A percentile compares a stretch with the other conserved stretches of the same genome.
phyloP scores from a whole-genome alignment of 1,140 invertebrate species.

The Dermatophagoides farinae region DNA sequence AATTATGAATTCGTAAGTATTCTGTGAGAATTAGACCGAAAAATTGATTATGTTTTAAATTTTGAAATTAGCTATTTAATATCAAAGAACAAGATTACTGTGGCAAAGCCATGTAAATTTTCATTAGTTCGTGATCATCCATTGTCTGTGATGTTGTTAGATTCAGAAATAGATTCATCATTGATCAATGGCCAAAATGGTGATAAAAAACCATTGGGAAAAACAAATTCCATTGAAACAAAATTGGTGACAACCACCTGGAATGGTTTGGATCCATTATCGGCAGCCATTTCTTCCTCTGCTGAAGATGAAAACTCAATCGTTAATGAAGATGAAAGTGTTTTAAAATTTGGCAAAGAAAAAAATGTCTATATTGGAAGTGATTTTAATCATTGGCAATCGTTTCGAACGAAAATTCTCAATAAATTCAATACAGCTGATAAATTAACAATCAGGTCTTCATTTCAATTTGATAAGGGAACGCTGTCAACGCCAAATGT shows the following conservation, averaged over 20 bases:
- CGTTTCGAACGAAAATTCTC: slow-evolving; percentile 46
- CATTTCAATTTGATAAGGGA: slow-evolving; percentile 39
- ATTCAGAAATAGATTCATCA: too few relatives aligned
- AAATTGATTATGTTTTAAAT: too few relatives aligned
- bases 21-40: too few relatives aligned
- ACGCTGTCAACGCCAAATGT: slow-evolving; percentile 26
- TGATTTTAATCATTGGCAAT: slow-evolving; percentile 48
- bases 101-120: too few relatives aligned
- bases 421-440: slow-evolving; percentile 75
- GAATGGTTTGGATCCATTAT: slow-evolving; percentile 22
- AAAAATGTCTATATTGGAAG: slow-evolving; percentile 31
- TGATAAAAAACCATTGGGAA: too few relatives aligned
- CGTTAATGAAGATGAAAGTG: neutral
- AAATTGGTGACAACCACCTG: slow-evolving; percentile 13
- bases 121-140: too few relatives aligned
- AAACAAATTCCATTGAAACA: too few relatives aligned
- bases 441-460: slow-evolving; percentile 67
- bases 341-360: slow-evolving; percentile 30
- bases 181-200: too few relatives aligned
- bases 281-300: slow-evolving; percentile 6
- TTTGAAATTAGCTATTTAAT: too few relatives aligned
- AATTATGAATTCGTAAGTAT: too few relatives aligned
- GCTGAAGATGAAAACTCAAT: neutral
- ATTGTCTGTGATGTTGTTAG: too few relatives aligned
- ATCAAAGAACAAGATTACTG: too few relatives aligned